Evolutionary conservation across 2,888 invertebrate genomes (phyloP).

Genomic region (Rapana venosa): DNA sequence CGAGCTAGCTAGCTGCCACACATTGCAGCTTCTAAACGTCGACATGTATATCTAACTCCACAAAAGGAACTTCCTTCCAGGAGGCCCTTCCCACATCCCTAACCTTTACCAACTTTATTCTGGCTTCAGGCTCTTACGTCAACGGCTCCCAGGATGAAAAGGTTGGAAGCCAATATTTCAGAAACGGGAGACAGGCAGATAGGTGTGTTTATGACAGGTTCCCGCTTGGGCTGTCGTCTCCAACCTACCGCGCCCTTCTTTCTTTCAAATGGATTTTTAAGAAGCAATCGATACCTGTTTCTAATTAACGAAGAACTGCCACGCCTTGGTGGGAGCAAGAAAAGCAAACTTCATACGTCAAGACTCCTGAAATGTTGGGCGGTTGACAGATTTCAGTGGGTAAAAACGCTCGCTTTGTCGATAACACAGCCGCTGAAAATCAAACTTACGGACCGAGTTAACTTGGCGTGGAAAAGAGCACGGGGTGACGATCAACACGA

Average conservation of each 20-base stretch:
- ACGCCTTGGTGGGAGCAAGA: background rate
- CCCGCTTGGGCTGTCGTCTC: background rate
- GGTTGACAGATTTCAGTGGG: background rate
- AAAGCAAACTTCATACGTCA: background rate
- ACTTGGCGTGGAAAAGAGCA: background rate
- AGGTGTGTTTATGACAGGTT: conserved; percentile 5
- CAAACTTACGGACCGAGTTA: background rate
- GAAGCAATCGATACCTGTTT: background rate
- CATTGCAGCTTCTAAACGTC: no score
- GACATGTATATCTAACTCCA: no score
- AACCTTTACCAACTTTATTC: background rate
- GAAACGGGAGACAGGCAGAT: background rate
- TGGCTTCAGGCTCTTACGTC: background rate
- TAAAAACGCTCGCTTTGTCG: background rate
- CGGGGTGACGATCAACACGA: conserved; percentile 14
- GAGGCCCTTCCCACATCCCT: background rate
- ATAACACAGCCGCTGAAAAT: background rate
- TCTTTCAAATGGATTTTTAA: conserved; percentile 13
- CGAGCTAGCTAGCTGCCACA: no score
- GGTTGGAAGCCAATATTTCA: conserved; percentile 9
- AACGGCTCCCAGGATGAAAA: background rate
- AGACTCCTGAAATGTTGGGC: background rate
- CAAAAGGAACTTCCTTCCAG: background rate
- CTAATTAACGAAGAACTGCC: conserved; percentile 3
- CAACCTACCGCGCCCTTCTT: background rate